Conservation (phyloP, 2,797 vertebrate species). For the Ctenochaetus hawaiiensis region DNA sequence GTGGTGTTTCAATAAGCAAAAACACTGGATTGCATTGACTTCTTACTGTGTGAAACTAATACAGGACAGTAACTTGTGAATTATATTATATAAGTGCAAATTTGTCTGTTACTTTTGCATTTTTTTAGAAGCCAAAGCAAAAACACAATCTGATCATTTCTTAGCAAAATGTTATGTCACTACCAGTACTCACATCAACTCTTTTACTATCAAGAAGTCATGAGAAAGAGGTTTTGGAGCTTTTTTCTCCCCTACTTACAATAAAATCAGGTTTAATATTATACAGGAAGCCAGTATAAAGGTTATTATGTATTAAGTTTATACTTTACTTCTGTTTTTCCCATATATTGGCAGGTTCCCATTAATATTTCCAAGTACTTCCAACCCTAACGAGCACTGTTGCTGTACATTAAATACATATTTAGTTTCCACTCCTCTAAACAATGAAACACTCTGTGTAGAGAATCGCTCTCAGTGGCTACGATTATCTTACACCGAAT, state of each 20-base stretch:
- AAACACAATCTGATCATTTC: not conserved
- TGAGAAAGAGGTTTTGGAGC: too few relatives aligned
- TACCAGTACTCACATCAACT: too few relatives aligned
- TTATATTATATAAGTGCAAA: not conserved
- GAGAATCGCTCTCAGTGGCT: not conserved
- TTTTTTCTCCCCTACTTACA: not conserved
- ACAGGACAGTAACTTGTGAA: not conserved
- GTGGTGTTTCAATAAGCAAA: conserved; percentile 43
- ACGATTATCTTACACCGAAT: not conserved
- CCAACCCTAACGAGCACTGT: not conserved
- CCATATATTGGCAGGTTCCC: too few relatives aligned
- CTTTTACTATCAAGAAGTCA: too few relatives aligned
- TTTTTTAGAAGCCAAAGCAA: not conserved
- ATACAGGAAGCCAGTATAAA: not conserved
- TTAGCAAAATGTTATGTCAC: not conserved
- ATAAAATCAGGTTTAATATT: not conserved
- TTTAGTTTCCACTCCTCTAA: conserved; percentile 3
- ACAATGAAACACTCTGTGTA: not conserved
- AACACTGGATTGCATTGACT: not conserved
- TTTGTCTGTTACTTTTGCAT: not conserved
- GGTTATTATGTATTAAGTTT: not conserved
- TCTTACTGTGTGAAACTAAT: not conserved
- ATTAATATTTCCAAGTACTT: not conserved
- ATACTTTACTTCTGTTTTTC: not conserved
- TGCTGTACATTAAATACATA: not conserved